Percentiles rank a stretch among this genome's conserved stretches.
These are phyloP conservation scores for Microctonus hyperodae DNA, from an alignment of 2,888 invertebrate genomes.

Conservation along the genomic window DNA sequence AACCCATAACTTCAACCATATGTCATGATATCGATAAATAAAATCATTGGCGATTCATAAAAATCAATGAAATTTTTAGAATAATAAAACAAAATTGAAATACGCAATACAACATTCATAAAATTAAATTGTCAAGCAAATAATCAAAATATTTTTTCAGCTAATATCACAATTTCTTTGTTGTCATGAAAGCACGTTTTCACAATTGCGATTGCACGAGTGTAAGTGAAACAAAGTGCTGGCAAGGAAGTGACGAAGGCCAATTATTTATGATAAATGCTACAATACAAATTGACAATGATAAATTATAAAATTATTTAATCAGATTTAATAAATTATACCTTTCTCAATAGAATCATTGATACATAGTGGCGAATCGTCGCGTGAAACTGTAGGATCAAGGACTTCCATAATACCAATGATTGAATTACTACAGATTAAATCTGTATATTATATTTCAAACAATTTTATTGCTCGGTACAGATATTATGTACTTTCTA, in stretches of 20 bases:
- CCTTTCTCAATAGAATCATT: conserved; percentile 57
- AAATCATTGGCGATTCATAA: too few species aligned
- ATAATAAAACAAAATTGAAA: too few species aligned
- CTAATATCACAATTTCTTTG: neutral
- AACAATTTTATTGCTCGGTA: conserved; percentile 4
- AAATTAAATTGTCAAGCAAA: too few species aligned
- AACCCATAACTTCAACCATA: neutral
- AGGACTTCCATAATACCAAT: conserved; percentile 57
- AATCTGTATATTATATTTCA: too few species aligned
- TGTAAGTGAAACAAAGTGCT: neutral
- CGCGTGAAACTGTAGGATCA: conserved; percentile 56
- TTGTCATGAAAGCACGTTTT: neutral
- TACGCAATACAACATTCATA: too few species aligned
- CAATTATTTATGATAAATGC: neutral
- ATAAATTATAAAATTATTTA: neutral
- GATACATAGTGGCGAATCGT: conserved; percentile 57
- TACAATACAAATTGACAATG: neutral
- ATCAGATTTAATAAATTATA: conserved; percentile 34
- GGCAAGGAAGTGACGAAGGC: neutral
- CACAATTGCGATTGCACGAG: neutral
- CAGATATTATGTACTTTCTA: conserved; percentile 1
- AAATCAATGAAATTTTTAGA: too few species aligned
- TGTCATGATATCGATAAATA: neutral
- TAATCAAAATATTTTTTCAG: neutral
- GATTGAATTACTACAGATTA: neutral